Evolutionary conservation across 2,888 invertebrate species (phyloP), one percentile per base, ranked within the genome.

Genomic region (Ditula angustiorana): DNA sequence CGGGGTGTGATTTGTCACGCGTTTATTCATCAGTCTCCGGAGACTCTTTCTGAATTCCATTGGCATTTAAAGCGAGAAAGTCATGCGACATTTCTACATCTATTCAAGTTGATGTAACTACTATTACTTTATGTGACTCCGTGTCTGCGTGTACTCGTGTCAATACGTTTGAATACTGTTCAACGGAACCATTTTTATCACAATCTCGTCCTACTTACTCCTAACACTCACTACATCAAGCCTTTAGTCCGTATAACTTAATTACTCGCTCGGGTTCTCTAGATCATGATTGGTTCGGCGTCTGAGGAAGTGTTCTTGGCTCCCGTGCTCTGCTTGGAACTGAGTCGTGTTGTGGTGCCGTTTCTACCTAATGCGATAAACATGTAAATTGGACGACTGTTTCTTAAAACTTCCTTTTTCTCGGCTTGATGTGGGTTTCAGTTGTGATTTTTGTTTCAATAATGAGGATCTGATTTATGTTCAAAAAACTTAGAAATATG

Each of bases 321-420:
- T 41, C 41, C n/a, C 30, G 46, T 46, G 26, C 26, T 7, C 26
- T 37, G 16, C 16, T 37, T 16, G n/a, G n/a, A n/a, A n/a, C n/a
- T n/a, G n/a, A n/a, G n/a, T n/a, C n/a, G 10, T 16, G 41, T 47
- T 47, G 47, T 65, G 55, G 49, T 26, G 28, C 37, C 41, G 60
- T 49, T 60, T 52, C 44, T 65, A 47, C 23, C 44, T 50, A 37
- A 50, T 71, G 68, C 76, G 81, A 82, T 81, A 81, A 77, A 57
- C 65, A 78, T 78, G 83, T 73, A 80, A 84, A 86, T 85, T 74
- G 77, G 74, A 74, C 77, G 75, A 76, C 69, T 72, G 74, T 78
- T 78, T 71, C 75, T 72, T 74, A 76, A 76, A 61, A 50, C 76
- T 77, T 77, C 78, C 80, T 80, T 63, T 74, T 77, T 73, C 56